Base-by-base conservation (phyloP, 2,888 invertebrate species). In the Holacanthella duospinosa region DNA sequence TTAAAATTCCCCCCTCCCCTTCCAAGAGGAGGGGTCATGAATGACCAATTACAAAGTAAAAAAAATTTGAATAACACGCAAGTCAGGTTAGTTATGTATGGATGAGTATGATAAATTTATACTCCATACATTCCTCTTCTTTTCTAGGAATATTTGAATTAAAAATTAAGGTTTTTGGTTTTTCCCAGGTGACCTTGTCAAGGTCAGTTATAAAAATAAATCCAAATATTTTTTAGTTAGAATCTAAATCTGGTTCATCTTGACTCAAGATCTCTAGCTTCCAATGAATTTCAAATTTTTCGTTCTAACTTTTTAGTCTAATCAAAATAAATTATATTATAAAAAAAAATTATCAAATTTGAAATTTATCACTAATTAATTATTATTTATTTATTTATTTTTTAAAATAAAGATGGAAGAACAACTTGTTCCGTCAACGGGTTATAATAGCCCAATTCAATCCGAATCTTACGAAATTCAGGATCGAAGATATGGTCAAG, bases 351-450 rank as follows among this genome's bases (percentile, higher is more conserved):
- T n/a, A n/a, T 25, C 4, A 55, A 55, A 25, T 55, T 55, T 55
- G 3, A 6, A 6, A 6, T 55, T 55, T 57, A 19, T 29, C 36
- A 21, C 29, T 6, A 2, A 27, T 27, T 27, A 21, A 19, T 25
- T 24, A 62, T 64, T 60, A 67, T 66, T 70, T 70, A 74, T 71
- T 69, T 27, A 21, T 19, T 25, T 24, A 62, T 64, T 60, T 67
- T 66, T 70, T 70, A 74, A 71, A 69, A 81, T 80, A 16, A 84
- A 88, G 88, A 88, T 88, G 87, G 86, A 72, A 64, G 72, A 88
- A 79, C 88, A 88, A 81, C 87, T 85, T 75, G 88, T 88, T 74
- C 88, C 88, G 64, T 83, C 86, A 74, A 86, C 86, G 75, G 86
- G 86, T 77, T 85, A 84, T 77, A n/a, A n/a, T n/a, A 86, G 86